These are phyloP conservation scores for Oncorhynchus keta DNA, from an alignment of 2,113 vertebrate species.

Conservation along the genomic window DNA sequence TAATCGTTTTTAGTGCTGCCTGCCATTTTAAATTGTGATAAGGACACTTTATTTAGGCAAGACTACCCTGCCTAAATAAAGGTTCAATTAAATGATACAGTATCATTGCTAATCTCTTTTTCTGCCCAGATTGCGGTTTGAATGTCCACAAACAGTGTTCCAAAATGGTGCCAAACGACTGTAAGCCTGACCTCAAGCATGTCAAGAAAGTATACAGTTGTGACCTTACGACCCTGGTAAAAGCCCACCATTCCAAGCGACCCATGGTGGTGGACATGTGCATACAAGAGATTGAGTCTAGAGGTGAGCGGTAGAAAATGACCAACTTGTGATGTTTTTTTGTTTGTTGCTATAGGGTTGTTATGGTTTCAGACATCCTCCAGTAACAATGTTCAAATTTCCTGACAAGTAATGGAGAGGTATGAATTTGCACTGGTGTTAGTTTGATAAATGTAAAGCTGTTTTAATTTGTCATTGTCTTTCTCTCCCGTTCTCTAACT, in stretches of 20 bases:
- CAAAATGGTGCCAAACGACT: constrained; percentile 98
- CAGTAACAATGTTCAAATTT: too few species aligned
- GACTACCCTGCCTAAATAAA: too few species aligned
- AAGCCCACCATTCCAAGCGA: constrained; percentile 91
- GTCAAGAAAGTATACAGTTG: constrained; percentile 90
- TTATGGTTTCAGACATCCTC: not conserved
- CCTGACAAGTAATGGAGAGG: not conserved
- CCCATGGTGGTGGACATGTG: constrained; percentile 99
- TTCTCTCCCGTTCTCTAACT: not conserved
- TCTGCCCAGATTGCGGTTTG: constrained; percentile 87
- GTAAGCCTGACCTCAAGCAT: constrained; percentile 89
- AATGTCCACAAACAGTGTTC: constrained; percentile 99
- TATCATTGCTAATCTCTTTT: not conserved
- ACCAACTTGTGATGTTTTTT: too few species aligned
- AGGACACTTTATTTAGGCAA: too few species aligned
- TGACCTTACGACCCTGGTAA: constrained; percentile 96
- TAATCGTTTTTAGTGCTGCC: too few species aligned
- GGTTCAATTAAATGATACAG: too few species aligned
- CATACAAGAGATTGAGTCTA: constrained; percentile 93
- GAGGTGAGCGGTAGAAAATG: constrained; percentile 79
- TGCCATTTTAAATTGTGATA: too few species aligned
- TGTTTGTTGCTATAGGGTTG: not conserved
- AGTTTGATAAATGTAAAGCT: too few species aligned
- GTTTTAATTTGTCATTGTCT: too few species aligned
- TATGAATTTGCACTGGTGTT: too few species aligned